phyloP scores from a whole-genome alignment of 2,113 vertebrate species.

The Gracilinanus agilis region DNA sequence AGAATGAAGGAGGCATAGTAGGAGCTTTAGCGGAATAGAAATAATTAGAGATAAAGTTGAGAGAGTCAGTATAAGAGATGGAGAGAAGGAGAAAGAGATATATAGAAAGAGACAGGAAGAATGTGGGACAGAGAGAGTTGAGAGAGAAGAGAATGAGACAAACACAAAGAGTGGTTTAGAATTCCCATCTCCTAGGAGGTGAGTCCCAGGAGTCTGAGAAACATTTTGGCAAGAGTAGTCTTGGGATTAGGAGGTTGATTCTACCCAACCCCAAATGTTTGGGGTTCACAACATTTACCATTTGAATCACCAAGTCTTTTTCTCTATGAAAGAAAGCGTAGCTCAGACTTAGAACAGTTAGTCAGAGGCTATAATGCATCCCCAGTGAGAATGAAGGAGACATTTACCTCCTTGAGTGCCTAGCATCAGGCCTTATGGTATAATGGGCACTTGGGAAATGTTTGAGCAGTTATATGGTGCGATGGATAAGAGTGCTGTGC shows the following conservation, averaged over 20 bases:
- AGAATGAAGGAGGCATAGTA: not conserved
- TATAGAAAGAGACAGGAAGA: not conserved
- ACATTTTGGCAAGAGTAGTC: not conserved
- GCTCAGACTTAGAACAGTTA: not conserved
- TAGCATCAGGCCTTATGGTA: not conserved
- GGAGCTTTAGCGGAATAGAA: not conserved
- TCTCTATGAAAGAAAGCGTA: not conserved
- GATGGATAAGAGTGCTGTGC: no score
- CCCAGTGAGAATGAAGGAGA: not conserved
- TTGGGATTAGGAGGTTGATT: not conserved
- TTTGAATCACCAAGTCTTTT: not conserved
- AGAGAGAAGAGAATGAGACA: conserved; percentile 38
- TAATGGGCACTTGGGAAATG: not conserved
- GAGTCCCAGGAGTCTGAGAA: not conserved
- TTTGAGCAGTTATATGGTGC: not conserved
- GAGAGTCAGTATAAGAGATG: not conserved
- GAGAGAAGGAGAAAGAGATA: conserved; percentile 3
- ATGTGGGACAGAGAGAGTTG: not conserved
- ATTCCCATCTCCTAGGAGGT: not conserved
- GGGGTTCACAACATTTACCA: not conserved
- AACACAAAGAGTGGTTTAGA: not conserved
- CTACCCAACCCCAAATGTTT: not conserved
- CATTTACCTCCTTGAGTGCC: not conserved
- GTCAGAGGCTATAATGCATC: not conserved
- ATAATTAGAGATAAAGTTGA: not conserved